Conservation (phyloP, 2,797 vertebrate species). For the Gallinago stenura region DNA sequence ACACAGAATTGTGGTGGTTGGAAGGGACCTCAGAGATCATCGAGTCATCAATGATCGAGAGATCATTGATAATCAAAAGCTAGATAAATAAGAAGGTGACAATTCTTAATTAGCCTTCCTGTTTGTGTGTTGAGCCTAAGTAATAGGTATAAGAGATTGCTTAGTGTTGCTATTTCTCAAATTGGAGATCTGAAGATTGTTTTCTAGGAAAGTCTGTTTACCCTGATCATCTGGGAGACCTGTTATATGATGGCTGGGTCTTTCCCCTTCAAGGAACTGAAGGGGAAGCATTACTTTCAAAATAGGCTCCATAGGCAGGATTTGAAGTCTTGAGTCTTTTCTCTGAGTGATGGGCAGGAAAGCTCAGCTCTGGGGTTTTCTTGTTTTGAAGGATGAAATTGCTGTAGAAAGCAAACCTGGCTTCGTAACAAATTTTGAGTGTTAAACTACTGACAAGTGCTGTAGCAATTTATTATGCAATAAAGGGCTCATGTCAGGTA, state of each 20-base stretch:
- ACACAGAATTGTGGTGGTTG: no score
- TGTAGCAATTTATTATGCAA: not conserved
- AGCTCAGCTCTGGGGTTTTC: not conserved
- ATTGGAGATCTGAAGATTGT: not conserved
- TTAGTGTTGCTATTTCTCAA: not conserved
- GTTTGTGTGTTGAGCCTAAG: not conserved
- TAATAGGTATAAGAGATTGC: not conserved
- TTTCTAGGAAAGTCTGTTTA: not conserved
- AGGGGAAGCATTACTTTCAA: not conserved
- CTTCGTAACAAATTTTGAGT: not conserved
- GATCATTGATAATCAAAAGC: not conserved
- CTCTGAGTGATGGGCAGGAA: not conserved
- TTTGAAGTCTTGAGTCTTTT: not conserved
- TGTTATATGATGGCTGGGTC: not conserved
- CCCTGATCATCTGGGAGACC: not conserved
- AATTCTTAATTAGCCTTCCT: not conserved
- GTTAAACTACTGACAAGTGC: not conserved
- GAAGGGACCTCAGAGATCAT: no score
- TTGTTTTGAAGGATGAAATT: not conserved
- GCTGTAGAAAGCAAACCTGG: not conserved
- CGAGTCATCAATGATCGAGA: no score
- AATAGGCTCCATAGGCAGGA: not conserved
- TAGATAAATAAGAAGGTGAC: not conserved
- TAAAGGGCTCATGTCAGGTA: not conserved
- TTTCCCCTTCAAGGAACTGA: not conserved